Conservation (phyloP, 92 coral and sea anemone species). For the Phenganax stokvisi region DNA sequence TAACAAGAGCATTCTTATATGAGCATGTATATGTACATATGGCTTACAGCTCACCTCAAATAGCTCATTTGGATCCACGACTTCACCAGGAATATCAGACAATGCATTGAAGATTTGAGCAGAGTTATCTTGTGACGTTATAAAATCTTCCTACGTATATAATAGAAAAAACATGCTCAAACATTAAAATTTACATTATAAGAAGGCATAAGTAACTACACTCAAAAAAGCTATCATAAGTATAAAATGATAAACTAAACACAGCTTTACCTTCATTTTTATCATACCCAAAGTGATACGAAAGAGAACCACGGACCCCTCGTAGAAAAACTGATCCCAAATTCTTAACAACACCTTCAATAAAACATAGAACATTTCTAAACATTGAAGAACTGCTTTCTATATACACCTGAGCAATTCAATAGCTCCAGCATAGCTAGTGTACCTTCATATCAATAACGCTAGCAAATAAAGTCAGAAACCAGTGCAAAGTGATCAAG, state of each 20-base stretch:
- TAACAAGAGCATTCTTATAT: no score
- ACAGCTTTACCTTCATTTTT: constrained; percentile 66
- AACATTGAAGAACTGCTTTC: neutral
- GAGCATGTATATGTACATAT: no score
- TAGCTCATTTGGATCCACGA: constrained; percentile 70
- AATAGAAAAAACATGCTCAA: neutral
- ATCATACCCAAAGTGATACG: constrained; percentile 92
- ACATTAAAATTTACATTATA: no score
- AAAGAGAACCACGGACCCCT: constrained; percentile 89
- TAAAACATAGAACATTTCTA: neutral
- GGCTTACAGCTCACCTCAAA: constrained; percentile 55
- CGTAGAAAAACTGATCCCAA: constrained; percentile 95
- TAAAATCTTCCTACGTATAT: constrained; percentile 66
- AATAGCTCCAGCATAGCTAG: neutral
- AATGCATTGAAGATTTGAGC: constrained; percentile 95
- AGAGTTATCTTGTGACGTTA: constrained; percentile 82
- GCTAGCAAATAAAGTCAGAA: constrained; percentile 94
- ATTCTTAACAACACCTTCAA: constrained; percentile 70
- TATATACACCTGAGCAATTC: neutral
- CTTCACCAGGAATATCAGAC: constrained; percentile 95
- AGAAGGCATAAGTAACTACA: neutral
- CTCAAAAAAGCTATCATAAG: neutral
- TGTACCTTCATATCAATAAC: constrained; percentile 91
- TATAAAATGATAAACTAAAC: neutral
- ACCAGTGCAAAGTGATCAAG: constrained; percentile 90